Evolutionary conservation across 1,140 invertebrate species (phyloP).

Genomic region (Alviniconcha marisindica): DNA sequence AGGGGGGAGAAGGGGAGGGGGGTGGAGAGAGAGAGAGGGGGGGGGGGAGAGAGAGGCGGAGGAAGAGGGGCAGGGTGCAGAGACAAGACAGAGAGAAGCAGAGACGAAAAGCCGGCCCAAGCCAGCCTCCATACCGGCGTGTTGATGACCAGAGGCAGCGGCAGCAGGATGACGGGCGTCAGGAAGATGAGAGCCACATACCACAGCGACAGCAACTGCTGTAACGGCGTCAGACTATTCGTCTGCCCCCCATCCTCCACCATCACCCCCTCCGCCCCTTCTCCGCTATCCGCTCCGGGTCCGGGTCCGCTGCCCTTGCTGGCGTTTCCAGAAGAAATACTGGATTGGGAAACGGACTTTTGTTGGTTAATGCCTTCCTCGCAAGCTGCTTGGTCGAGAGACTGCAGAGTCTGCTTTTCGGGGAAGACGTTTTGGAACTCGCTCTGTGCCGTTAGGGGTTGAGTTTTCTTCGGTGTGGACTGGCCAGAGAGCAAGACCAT

Average conservation of each 20-base stretch:
- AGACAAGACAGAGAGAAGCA: not conserved
- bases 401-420: too few species aligned
- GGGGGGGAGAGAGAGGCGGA: not conserved
- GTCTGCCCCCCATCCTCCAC: not conserved
- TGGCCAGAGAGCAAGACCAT: not conserved
- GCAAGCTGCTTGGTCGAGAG: too few species aligned
- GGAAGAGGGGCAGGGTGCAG: not conserved
- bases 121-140: too few species aligned
- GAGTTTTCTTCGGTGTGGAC: too few species aligned
- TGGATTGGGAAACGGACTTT: too few species aligned
- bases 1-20: too few species aligned
- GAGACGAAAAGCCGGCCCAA: not conserved
- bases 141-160: slow-evolving; percentile 34
- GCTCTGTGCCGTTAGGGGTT: too few species aligned
- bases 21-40: too few species aligned
- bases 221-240: not conserved
- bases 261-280: too few species aligned
- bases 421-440: too few species aligned
- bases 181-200: slow-evolving; percentile 42
- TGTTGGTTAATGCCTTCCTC: too few species aligned
- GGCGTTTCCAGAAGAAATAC: too few species aligned
- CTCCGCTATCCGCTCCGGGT: not conserved
- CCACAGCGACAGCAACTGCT: slow-evolving; percentile 37
- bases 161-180: slow-evolving; percentile 37
- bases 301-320: not conserved